phyloP scores from a whole-genome alignment of 2,888 invertebrate genomes.

The Rotaria magnacalcarata region DNA sequence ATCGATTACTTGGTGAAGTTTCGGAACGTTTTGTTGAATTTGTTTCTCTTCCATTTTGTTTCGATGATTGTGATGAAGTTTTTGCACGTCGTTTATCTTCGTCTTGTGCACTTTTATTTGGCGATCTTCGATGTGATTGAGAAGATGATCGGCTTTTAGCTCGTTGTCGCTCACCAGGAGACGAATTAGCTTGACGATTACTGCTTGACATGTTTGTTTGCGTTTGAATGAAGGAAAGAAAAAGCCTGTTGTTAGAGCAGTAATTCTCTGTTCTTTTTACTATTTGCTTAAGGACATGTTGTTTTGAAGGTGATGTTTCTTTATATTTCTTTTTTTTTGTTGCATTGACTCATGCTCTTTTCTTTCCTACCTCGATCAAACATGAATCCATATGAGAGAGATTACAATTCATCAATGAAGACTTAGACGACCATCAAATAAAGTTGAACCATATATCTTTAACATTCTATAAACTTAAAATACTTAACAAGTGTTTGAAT shows the following conservation, averaged over 20 bases:
- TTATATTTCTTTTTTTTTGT: neutral
- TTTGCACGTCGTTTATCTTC: neutral
- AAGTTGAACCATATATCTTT: no score
- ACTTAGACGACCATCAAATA: no score
- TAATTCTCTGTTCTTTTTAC: neutral
- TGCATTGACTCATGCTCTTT: no score
- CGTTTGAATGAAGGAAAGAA: neutral
- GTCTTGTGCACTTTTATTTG: neutral
- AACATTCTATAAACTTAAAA: no score
- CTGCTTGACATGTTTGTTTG: neutral
- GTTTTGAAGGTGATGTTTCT: neutral
- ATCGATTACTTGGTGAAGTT: neutral
- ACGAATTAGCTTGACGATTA: conserved; percentile 19
- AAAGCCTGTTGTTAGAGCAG: neutral
- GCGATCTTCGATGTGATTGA: neutral
- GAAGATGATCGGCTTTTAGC: neutral
- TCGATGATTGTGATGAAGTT: neutral
- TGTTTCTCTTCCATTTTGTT: neutral
- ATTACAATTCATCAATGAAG: no score
- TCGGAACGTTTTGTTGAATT: neutral
- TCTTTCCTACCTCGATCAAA: no score
- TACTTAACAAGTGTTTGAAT: no score
- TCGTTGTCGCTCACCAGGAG: neutral
- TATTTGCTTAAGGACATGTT: neutral
- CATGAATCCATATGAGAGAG: no score